Evolutionary conservation across 2,797 vertebrate genomes (phyloP), one percentile per base, ranked within the genome.

Genomic region (Intellagama lesueurii): DNA sequence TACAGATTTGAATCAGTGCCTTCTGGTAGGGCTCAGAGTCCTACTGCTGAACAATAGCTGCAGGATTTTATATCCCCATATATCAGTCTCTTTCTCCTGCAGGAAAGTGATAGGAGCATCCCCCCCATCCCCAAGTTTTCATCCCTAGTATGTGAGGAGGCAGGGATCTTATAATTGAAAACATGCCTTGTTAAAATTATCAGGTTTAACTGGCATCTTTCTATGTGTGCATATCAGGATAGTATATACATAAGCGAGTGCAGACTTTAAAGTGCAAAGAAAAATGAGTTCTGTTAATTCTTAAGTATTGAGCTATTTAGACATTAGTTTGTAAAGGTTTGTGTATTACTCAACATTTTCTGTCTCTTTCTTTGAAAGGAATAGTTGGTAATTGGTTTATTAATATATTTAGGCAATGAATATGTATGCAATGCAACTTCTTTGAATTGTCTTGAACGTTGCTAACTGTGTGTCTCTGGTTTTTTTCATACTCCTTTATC

Each of bases 401-500:
- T 64, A 64, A 64, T 64, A 64, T 64, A 64, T 64, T 64, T 22
- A 64, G 68, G 16, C 30, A 40, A 68, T 28, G 24, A 82, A 68
- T 66, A 2, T 26, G 11, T 68, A 44, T 30, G 9, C 70, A 52
- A 47, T 4, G 30, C 68, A 47, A 5, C 30, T 70, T 8, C 1
- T n/a, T 7, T 24, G 24, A 56, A 24, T 5, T 24, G 8, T 81
- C 11, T 81, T 81, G 80, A 26, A 82, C 44, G 44, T 68, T 68
- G 64, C 14, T 69, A 49, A 32, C 19, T n/a, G 81, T 91, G 47
- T 88, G 17, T 0, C 56, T 89, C 86, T 4, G 72, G 86, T 94
- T 94, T 91, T 85, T 8, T 35, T 90, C 86, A 77, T 40, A 44
- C 75, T 88, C 90, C 79, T 93, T 91, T 83, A 89, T 95, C 32